Percentiles rank a stretch among this genome's conserved stretches.
phyloP scores from a whole-genome alignment of 2,888 invertebrate genomes.

The Tetropium fuscum region DNA sequence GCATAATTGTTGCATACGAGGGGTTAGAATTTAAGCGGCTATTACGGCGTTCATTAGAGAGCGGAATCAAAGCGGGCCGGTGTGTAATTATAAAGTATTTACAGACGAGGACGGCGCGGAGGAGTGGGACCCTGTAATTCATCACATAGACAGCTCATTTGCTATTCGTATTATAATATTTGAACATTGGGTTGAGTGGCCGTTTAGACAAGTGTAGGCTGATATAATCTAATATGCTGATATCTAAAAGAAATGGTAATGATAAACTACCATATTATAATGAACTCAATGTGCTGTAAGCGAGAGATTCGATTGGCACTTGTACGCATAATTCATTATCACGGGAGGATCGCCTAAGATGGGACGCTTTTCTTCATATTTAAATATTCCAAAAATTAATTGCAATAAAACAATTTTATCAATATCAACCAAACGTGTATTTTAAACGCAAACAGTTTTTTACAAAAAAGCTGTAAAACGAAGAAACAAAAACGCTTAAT shows the following conservation, averaged over 20 bases:
- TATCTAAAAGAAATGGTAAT: constrained; percentile 33
- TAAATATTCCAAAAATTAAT: too few species aligned
- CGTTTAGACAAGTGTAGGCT: constrained; percentile 53
- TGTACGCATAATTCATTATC: too few species aligned
- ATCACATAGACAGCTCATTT: constrained; percentile 65
- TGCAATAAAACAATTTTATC: too few species aligned
- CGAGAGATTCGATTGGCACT: too few species aligned
- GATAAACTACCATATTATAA: constrained; percentile 23
- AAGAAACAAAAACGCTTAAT: too few species aligned
- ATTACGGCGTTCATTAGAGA: constrained; percentile 64
- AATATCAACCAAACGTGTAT: too few species aligned
- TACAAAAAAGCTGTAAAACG: too few species aligned
- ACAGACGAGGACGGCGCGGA: constrained; percentile 60
- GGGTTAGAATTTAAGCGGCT: constrained; percentile 46
- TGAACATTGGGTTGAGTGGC: constrained; percentile 59
- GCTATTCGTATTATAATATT: constrained; percentile 65
- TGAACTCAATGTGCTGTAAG: too few species aligned
- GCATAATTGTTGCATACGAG: constrained; percentile 41
- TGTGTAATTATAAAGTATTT: constrained; percentile 68
- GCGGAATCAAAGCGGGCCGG: constrained; percentile 64
- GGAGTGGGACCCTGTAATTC: constrained; percentile 64
- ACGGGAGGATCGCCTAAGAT: too few species aligned
- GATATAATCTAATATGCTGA: constrained; percentile 55
- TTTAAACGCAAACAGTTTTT: too few species aligned
- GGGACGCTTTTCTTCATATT: too few species aligned